A percentile compares a stretch with the other conserved stretches of the same genome.
Evolutionary conservation across 2,797 vertebrate genomes (phyloP).

Genomic region (Epinephelus awoara): DNA sequence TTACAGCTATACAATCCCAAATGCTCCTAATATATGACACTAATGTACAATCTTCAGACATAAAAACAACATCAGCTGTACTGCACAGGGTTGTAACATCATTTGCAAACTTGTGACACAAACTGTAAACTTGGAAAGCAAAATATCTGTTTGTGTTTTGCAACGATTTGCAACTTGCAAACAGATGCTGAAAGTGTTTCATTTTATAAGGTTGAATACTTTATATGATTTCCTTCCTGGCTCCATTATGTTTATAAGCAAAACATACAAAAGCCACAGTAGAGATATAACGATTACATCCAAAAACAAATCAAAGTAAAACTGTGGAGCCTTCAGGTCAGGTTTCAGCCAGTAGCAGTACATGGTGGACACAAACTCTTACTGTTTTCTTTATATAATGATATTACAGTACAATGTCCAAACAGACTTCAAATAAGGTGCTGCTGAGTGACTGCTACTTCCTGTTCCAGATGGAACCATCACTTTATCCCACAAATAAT

Average conservation of each 20-base stretch:
- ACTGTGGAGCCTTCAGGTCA: not conserved
- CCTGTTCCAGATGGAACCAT: not conserved
- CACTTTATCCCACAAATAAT: slow-evolving; percentile 1
- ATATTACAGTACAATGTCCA: not conserved
- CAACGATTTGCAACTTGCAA: not conserved
- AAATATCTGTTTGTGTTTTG: not conserved
- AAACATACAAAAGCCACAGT: not conserved
- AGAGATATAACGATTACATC: slow-evolving; percentile 10
- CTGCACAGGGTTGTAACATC: not conserved
- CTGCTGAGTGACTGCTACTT: not conserved
- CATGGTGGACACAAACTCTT: not conserved
- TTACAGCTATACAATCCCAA: no score
- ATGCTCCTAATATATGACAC: not conserved
- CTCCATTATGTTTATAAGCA: not conserved
- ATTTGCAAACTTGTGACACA: slow-evolving; percentile 3
- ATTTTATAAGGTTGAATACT: no score
- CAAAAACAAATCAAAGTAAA: not conserved
- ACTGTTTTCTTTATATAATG: not conserved
- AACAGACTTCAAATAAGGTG: slow-evolving; percentile 10
- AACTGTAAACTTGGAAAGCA: not conserved
- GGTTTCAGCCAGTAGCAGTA: not conserved
- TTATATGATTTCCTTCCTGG: not conserved
- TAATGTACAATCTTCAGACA: not conserved
- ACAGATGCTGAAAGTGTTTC: no score
- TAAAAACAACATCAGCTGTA: no score